Evolutionary conservation across 2,113 vertebrate species (phyloP), one percentile per base, ranked within the genome.

Genomic region (Oreochromis tanganicae): DNA sequence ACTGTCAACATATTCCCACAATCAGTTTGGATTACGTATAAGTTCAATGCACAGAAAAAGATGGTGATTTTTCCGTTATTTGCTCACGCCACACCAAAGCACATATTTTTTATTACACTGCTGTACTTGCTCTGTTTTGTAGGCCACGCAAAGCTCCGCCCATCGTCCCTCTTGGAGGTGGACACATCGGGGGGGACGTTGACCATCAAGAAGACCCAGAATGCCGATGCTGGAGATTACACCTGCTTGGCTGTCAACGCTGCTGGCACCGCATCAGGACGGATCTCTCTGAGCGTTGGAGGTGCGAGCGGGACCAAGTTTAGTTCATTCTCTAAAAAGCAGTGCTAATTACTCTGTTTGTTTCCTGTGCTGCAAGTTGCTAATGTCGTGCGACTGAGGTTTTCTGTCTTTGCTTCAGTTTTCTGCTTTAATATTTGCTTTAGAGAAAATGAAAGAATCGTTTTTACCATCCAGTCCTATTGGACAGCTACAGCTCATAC

Each of bases 221-320:
- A 97, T 16, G 83, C 95, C 9, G 97, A 99, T 92, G 97, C 98
- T 78, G 99, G 98, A 34, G 97, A 98, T 79, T 99, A 99, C 90
- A 97, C 92, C 0, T 99, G 99, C 13, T 94, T 98, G 55, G 98
- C 98, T 19, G 93, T 96, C 63, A 99, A 98, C 9, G 94, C 96
- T 75, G 98, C 98, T 11, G 99, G 99, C 84, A 97, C 92, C 29
- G 97, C 97, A 4, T 96, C 96, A 83, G 98, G 97, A 57, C 97
- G 94, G 92, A 96, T 99, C 88, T 96, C 96, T 19, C 96, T 99
- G 57, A 97, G 98, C 87, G 98, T 99, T 79, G 99, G 99, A 90
- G 98, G 99, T 99, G 96, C 97, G 97, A 87, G 86, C 86, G 5
- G 3, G n/a, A 79, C 4, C 48, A 19, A 9, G 34, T 56, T 43